These are phyloP conservation scores for Tetrao urogallus DNA, from an alignment of 2,113 vertebrate genomes.

Conservation along the genomic window DNA sequence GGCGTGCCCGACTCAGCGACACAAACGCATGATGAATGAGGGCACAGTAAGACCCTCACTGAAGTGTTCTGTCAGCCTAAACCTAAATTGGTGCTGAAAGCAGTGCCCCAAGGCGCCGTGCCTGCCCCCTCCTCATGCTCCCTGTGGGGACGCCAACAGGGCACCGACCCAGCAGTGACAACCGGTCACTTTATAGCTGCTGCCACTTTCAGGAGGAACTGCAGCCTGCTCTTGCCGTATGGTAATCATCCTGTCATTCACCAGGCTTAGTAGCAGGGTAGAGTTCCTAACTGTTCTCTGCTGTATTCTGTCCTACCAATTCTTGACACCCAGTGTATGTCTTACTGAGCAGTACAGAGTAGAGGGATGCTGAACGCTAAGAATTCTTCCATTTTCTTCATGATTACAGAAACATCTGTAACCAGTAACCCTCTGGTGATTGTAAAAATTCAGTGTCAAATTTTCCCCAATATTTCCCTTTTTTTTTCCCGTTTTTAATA, in stretches of 20 bases:
- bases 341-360: background rate
- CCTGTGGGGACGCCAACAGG: background rate
- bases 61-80: background rate
- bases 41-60: background rate
- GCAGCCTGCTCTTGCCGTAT: background rate
- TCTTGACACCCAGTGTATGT: background rate
- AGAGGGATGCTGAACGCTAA: background rate
- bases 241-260: background rate
- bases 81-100: background rate
- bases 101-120: accelerated
- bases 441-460: background rate
- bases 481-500: background rate
- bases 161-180: accelerated
- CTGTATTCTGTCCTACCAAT: background rate
- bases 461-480: background rate
- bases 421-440: background rate
- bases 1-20: accelerated
- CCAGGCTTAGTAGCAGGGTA: background rate
- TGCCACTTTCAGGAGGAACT: background rate
- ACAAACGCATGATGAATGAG: background rate
- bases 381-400: background rate
- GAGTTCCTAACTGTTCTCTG: background rate
- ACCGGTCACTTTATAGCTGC: accelerated
- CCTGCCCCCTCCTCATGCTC: background rate
- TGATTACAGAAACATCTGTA: background rate